Base-by-base conservation (phyloP, 2,888 invertebrate genomes). In the Acanthacorydalis orientalis region DNA sequence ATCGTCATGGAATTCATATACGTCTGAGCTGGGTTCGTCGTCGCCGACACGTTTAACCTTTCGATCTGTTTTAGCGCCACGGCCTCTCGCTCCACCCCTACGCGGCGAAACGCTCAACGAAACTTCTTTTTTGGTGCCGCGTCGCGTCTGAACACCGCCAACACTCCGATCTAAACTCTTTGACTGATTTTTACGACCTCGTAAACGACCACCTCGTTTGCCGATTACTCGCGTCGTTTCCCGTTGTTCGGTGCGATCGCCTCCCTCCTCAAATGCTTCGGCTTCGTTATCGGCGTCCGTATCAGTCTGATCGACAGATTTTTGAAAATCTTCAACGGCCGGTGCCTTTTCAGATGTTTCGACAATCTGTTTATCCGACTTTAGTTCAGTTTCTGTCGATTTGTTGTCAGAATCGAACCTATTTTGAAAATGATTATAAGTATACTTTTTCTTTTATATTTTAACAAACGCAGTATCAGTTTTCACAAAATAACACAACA, bases 1-100 rank as follows among this genome's bases (percentile, higher is more conserved):
- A 62, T 91, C 91, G 59, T 91, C 91, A 54, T 85, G 81, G 61
- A 92, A 92, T 62, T 91, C 91, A 60, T 91, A 92, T 3, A 92
- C 77, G 59, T 91, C 91, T 9, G 83, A 78, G 1, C 78, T 73
- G 44, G 74, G 65, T 55, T 77, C 76, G 54, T 69, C 74, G 53
- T 70, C 77, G 7, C 1, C 65, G 63, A 57, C 74, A 41, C n/a
- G 64, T 57, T 45, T 60, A 53, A 16, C 57, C 51, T 12, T 58
- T 68, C 64, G 58, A 66, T 62, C 54, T 64, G 68, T 16, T 65
- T 67, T 49, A 45, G 41, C 50, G 51, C 51, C 48, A 54, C 55
- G 64, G 9, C 71, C 72, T 10, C 72, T 73, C 55, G 72, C 64
- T 2, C 74, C 72, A 15, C 73, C 67, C 46, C 34, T 40, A 48